Evolutionary conservation across 2,113 vertebrate species (phyloP).

Genomic region (Larimichthys crocea): DNA sequence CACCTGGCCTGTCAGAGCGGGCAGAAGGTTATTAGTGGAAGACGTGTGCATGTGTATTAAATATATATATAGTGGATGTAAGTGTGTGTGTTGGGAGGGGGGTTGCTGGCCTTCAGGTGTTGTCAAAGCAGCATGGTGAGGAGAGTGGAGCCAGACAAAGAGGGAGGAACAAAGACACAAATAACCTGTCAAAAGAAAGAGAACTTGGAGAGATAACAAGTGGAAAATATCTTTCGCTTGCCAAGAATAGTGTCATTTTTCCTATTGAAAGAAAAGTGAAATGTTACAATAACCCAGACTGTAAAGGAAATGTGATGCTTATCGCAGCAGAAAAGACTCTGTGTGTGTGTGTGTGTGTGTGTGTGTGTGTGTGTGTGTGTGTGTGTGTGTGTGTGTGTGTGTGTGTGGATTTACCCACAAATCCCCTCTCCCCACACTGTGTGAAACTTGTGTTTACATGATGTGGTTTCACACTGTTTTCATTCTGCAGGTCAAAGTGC

Average conservation of each 20-base stretch:
- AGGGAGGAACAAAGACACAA: conserved; percentile 32
- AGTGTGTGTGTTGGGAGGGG: too few relatives aligned
- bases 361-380: neutral
- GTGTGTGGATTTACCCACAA: neutral
- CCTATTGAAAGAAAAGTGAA: conserved; percentile 14
- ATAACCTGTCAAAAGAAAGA: conserved; percentile 35
- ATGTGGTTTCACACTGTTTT: conserved; percentile 8
- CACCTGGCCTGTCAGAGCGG: conserved; percentile 32
- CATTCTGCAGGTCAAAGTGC: conserved; percentile 21
- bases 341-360: too few relatives aligned
- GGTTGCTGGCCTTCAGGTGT: conserved; percentile 7
- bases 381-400: neutral
- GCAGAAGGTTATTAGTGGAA: conserved; percentile 22
- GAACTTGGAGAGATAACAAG: conserved; percentile 28
- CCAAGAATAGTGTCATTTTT: conserved; percentile 37
- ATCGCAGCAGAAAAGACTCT: neutral
- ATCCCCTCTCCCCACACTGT: neutral
- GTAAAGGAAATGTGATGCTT: conserved; percentile 9
- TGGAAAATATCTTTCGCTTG: conserved; percentile 27
- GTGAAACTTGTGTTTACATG: conserved; percentile 1
- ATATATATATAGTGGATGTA: neutral
- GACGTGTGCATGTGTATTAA: neutral
- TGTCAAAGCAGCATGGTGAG: conserved; percentile 10
- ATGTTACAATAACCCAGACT: conserved; percentile 18
- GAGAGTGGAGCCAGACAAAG: conserved; percentile 29